These are phyloP conservation scores for Nomada goodeniana DNA, from an alignment of 2,888 invertebrate genomes.

Conservation along the genomic window DNA sequence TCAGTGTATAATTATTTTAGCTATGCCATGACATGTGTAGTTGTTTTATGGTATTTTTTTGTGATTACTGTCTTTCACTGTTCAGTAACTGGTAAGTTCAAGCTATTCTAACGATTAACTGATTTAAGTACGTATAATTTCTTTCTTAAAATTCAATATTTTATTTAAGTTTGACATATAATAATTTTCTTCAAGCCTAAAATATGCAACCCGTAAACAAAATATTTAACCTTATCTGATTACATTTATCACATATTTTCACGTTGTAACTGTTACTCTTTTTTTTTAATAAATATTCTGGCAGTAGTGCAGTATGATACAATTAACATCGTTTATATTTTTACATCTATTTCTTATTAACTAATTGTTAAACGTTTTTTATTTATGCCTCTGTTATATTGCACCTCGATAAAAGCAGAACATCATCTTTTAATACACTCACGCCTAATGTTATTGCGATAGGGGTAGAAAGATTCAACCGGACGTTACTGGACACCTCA, in stretches of 20 bases:
- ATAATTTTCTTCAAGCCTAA: background rate
- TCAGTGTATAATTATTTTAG: background rate
- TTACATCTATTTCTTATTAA: no score
- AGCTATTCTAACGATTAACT: background rate
- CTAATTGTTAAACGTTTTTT: no score
- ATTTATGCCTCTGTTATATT: no score
- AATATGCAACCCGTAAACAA: background rate
- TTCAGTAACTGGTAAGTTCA: constrained; percentile 5
- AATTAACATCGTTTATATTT: no score
- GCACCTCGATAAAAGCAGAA: background rate
- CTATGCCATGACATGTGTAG: background rate
- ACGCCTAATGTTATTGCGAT: background rate
- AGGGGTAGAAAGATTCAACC: background rate
- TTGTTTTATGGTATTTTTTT: background rate
- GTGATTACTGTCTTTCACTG: background rate
- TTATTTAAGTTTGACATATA: background rate
- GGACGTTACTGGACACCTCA: background rate
- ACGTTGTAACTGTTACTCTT: no score
- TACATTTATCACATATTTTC: background rate
- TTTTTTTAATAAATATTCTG: no score
- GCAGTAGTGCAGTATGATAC: no score
- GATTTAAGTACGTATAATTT: no score
- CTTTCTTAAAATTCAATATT: background rate
- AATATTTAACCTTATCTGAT: background rate
- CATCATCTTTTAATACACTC: background rate